phyloP scores from a whole-genome alignment of 1,140 invertebrate genomes.

The Camponotus vicinus region DNA sequence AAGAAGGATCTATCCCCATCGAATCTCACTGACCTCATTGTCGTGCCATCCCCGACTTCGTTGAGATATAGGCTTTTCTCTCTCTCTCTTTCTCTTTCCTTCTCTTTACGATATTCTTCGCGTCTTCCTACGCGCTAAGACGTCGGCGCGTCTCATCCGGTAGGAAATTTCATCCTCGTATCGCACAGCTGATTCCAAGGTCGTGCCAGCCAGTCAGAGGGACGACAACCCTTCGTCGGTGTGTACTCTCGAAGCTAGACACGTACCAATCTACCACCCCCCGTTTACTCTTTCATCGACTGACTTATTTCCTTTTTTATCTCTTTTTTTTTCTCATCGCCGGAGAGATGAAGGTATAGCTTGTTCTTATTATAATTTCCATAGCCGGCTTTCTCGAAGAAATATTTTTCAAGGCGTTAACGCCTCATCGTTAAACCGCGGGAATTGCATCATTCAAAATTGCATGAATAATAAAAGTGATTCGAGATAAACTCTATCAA shows the following conservation, averaged over 20 bases:
- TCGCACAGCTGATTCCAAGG: constrained; percentile 61
- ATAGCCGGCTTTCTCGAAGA: neutral
- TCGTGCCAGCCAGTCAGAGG: constrained; percentile 26
- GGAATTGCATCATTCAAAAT: constrained; percentile 6
- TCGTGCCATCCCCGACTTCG: constrained; percentile 55
- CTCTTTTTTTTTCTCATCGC: neutral
- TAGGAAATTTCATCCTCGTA: constrained; percentile 60
- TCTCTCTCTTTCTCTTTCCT: neutral
- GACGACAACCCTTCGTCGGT: constrained; percentile 40
- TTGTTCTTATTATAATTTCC: constrained; percentile 27
- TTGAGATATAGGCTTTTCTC: neutral
- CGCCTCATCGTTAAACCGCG: neutral
- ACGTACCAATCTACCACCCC: constrained; percentile 32
- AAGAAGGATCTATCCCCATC: constrained; percentile 35
- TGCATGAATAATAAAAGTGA: neutral
- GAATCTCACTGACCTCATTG: constrained; percentile 54
- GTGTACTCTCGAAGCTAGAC: constrained; percentile 56
- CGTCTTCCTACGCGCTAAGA: constrained; percentile 43
- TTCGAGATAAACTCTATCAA: constrained; percentile 13
- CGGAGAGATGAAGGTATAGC: neutral
- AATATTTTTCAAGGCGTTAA: constrained; percentile 3
- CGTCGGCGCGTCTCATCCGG: constrained; percentile 34
- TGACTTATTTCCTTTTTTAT: constrained; percentile 34
- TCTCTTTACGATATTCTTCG: constrained; percentile 43
- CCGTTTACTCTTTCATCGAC: neutral